Evolutionary conservation across 2,797 vertebrate genomes (phyloP).

Genomic region (Nyctibius grandis): DNA sequence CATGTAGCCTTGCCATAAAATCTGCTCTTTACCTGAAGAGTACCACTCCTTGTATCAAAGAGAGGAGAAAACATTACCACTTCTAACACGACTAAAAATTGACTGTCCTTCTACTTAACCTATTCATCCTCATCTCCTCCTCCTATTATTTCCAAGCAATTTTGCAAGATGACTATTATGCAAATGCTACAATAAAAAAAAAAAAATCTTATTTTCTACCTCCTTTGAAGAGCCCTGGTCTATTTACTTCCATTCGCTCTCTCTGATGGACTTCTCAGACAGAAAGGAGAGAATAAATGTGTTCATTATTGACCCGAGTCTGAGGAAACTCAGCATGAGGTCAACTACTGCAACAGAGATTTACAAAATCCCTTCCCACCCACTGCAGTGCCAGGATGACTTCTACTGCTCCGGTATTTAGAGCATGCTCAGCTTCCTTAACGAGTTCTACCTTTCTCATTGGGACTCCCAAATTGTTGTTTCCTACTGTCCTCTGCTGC

Average conservation of each 20-base stretch:
- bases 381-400: rapidly evolving
- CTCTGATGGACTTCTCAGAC: constrained; percentile 15
- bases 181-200: constrained; percentile 59
- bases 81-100: constrained; percentile 5
- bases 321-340: constrained; percentile 15
- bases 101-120: constrained; percentile 34
- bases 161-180: constrained; percentile 45
- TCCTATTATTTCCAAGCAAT: constrained; percentile 51
- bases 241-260: constrained; percentile 27
- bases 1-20: rapidly evolving
- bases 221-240: constrained; percentile 5
- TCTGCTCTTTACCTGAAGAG: neutral
- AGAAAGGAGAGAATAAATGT: constrained; percentile 35
- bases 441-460: neutral
- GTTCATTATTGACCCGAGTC: neutral
- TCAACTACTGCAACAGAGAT: neutral
- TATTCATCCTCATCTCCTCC: constrained; percentile 24
- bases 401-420: neutral
- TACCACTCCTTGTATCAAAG: neutral
- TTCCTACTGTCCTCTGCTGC: neutral
- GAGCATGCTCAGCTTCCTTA: neutral
- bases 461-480: rapidly evolving
- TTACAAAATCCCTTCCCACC: neutral
- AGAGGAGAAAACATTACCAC: neutral
- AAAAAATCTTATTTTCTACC: constrained; percentile 51